Base-by-base conservation (phyloP, 2,888 invertebrate genomes). In the Ischnus inquisitorius region DNA sequence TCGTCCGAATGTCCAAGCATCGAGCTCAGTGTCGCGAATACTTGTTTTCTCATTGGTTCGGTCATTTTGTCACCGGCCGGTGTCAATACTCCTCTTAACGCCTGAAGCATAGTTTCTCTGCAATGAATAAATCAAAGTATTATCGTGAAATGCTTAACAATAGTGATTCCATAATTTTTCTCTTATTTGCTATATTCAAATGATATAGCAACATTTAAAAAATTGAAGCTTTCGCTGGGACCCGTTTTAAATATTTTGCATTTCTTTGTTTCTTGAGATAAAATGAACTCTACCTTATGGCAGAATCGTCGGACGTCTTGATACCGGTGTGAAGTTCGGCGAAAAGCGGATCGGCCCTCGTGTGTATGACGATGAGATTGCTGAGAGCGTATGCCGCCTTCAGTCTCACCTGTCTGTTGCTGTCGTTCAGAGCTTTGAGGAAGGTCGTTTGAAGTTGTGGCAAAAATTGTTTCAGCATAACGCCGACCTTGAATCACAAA, bases 391-490 rank as follows among this genome's bases (percentile, higher is more conserved):
- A 95, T 0, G 97, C 98, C 8, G 99, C 98, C 94, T 97, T 97
- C 88, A 99, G 95, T 83, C 99, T 95, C 19, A 99, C 99, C 86
- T 96, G 95, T 79, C 98, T 95, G 93, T 97, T 97, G 34, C 97
- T 96, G 94, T 99, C 99, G 92, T 97, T 97, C 77, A 99, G 95
- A 3, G 99, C 97, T 94, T 99, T 99, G 74, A 99, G 95, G 94
- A 99, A 99, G 19, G 99, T 99, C 1, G 99, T 99, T 95, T 99
- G 99, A 51, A 99, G 95, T 94, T 99, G 99, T 1, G 99, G 99
- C 90, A 99, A 95, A 95, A 99, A 99, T 93, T 99, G 99, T 94
- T 99, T 99, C 93, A 99, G 94, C 96, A 98, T 97, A 48, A 97
- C 96, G 62, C 98, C 98, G 85, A 99, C 98, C 97, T 97, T 92